Evolutionary conservation across 2,797 vertebrate genomes (phyloP).

Genomic region (Decapterus maruadsi): DNA sequence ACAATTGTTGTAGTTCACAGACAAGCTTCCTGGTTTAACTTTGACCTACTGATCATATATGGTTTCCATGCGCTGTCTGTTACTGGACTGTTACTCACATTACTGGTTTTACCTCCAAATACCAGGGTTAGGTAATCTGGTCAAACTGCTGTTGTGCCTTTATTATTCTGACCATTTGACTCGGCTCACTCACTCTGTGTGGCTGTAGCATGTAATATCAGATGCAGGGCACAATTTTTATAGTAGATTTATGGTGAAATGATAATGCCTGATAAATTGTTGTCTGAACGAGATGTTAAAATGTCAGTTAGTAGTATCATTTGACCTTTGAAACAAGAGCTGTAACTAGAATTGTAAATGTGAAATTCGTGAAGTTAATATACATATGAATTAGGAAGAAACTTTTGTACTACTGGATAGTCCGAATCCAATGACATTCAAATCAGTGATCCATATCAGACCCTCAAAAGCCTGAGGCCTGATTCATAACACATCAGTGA

Average conservation of each 20-base stretch:
- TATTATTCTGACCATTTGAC: neutral
- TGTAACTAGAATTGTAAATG: slow-evolving; percentile 6
- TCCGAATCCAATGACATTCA: slow-evolving; percentile 5
- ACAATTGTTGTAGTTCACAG: slow-evolving; percentile 4
- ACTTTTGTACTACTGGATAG: neutral
- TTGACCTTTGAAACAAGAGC: neutral
- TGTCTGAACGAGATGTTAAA: slow-evolving; percentile 3
- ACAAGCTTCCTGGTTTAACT: slow-evolving; percentile 9
- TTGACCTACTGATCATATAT: neutral
- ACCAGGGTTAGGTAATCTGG: slow-evolving; percentile 12
- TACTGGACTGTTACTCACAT: neutral
- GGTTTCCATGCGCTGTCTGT: neutral
- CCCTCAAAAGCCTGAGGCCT: neutral
- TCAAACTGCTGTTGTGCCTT: neutral
- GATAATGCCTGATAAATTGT: too few species aligned
- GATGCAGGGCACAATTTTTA: neutral
- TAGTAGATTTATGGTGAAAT: neutral
- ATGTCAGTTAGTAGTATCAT: neutral
- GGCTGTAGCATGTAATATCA: slow-evolving; percentile 3
- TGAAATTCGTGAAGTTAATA: slow-evolving; percentile 3
- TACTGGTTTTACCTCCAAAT: slow-evolving; percentile 9
- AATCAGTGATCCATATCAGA: neutral
- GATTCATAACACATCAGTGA: neutral
- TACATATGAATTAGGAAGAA: slow-evolving; percentile 10
- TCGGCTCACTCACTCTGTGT: neutral